phyloP scores from a whole-genome alignment of 2,797 vertebrate species.

The Lacerta viridis region DNA sequence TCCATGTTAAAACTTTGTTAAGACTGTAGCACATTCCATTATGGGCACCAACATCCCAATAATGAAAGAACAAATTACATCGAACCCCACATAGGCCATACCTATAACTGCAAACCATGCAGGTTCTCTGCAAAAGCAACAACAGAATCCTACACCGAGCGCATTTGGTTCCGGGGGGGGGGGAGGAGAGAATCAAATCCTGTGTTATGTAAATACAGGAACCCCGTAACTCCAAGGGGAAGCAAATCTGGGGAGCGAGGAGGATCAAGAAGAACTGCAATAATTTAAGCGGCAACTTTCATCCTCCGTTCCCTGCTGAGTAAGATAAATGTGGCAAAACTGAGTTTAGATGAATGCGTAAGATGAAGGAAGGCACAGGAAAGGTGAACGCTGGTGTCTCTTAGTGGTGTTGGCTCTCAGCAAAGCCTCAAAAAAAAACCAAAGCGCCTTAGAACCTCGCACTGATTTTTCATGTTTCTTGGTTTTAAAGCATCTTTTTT shows the following conservation, averaged over 20 bases:
- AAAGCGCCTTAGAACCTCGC: not conserved
- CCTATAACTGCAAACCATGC: not conserved
- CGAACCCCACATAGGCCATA: not conserved
- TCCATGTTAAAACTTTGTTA: not conserved
- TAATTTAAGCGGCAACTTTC: slow-evolving; percentile 1
- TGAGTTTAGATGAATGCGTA: too few species aligned
- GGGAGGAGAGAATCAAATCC: not conserved
- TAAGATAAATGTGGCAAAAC: not conserved
- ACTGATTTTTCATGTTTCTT: slow-evolving; percentile 12
- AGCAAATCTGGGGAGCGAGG: not conserved
- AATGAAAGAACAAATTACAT: not conserved
- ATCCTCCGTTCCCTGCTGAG: not conserved
- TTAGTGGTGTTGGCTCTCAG: not conserved
- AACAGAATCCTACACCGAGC: too few species aligned
- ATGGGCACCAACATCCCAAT: not conserved
- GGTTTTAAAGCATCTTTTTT: slow-evolving; percentile 21
- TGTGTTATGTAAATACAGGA: not conserved
- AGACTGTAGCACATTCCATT: not conserved
- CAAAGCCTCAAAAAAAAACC: not conserved
- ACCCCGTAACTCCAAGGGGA: not conserved
- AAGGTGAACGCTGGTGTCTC: not conserved
- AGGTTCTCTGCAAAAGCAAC: not conserved
- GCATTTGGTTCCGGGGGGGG: not conserved
- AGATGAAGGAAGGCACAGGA: not conserved
- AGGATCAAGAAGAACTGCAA: not conserved